A percentile compares a stretch with the other conserved stretches of the same genome.
phyloP scores from a whole-genome alignment of 2,113 vertebrate genomes.

The Arenaria interpres region DNA sequence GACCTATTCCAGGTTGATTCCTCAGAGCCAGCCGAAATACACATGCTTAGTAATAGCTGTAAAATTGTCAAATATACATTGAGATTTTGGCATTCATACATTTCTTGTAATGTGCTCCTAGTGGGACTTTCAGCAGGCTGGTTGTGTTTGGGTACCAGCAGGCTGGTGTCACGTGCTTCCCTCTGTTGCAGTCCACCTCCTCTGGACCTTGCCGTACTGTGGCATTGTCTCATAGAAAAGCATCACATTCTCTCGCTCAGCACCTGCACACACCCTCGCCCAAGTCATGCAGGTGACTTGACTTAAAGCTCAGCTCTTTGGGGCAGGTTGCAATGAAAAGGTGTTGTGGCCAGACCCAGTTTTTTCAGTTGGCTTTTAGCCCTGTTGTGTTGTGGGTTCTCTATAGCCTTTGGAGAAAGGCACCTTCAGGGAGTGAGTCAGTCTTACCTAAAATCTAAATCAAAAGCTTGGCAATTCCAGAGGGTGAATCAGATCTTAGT shows the following conservation, averaged over 20 bases:
- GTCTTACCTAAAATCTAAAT: constrained; percentile 9
- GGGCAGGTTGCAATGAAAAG: not conserved
- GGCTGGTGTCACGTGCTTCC: not conserved
- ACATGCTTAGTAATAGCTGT: not conserved
- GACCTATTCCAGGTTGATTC: not conserved
- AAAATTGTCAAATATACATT: not conserved
- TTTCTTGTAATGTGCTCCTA: not conserved
- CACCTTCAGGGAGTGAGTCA: constrained; percentile 28
- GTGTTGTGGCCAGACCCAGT: not conserved
- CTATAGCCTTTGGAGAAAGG: not conserved
- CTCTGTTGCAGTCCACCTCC: not conserved
- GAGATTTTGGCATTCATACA: not conserved
- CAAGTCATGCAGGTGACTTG: not conserved
- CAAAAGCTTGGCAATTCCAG: constrained; percentile 8
- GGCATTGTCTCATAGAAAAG: not conserved
- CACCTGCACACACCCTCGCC: not conserved
- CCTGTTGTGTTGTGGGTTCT: not conserved
- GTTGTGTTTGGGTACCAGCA: not conserved
- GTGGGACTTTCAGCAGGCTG: not conserved
- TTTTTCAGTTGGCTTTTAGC: not conserved
- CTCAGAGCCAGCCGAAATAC: not conserved
- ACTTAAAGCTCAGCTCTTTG: not conserved
- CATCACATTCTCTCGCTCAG: not conserved
- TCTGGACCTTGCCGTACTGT: not conserved
- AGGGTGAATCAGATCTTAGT: constrained; percentile 16